Evolutionary conservation across 1,140 invertebrate genomes (phyloP), one percentile per base, ranked within the genome.

Genomic region (Diachasmimorpha longicaudata): DNA sequence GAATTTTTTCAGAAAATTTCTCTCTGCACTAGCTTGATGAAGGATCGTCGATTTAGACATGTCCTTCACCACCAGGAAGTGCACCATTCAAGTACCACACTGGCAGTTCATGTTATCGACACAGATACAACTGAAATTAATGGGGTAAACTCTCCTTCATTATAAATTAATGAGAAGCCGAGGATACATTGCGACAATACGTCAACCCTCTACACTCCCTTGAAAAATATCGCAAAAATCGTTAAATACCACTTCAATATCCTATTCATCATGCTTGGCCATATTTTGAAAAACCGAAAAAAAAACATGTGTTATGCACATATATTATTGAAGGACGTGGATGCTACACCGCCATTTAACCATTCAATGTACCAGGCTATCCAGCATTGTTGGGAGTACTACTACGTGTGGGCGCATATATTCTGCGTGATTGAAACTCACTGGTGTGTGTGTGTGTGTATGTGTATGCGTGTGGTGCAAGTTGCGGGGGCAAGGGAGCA

Each of bases 341-440:
- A 52, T 10, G n/a, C 44, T 46, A 11, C n/a, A 63, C 58, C 58
- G 58, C 58, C 58, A 63, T 63, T 63, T 63, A 63, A 25, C 58
- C 58, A 63, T 63, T 63, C 58, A 63, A 63, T 25, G 58, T 63
- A 63, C 58, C 31, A 31, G 31, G 31, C 31, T 31, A 31, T 31
- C 48, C 48, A 21, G 58, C 58, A 63, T 63, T 63, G 58, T 63
- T 63, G 58, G 23, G 58, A 31, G 19, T 63, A 63, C 58, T 63
- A 63, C 21, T 63, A 63, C 58, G 58, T 63, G 58, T 63, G 58
- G 58, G 58, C 58, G 58, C 58, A 63, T 63, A 63, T 63, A 63
- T 63, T 63, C 58, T 25, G 58, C 58, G 58, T 63, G 58, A 63
- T 63, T 63, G 58, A 63, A 63, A 63, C 21, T 63, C 48, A 52